Conservation (phyloP, 2,797 vertebrate genomes). For the Sitta carolinensis region DNA sequence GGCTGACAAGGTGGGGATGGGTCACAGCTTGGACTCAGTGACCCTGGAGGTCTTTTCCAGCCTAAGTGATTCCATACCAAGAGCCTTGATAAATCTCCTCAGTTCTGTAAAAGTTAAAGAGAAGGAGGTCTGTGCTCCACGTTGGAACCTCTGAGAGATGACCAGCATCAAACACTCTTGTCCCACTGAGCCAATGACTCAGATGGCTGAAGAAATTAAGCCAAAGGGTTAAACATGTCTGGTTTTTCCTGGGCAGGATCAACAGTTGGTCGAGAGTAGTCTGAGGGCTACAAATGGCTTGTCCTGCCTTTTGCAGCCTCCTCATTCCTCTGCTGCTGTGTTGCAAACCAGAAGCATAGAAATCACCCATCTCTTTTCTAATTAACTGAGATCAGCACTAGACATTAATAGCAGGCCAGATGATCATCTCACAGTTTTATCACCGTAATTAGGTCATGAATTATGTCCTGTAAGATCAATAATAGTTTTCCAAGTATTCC, state of each 20-base stretch:
- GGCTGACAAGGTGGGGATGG: not conserved
- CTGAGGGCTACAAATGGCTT: not conserved
- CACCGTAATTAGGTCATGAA: constrained; percentile 67
- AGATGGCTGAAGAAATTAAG: not conserved
- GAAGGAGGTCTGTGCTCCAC: not conserved
- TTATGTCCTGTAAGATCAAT: constrained; percentile 56
- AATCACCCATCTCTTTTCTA: constrained; percentile 37
- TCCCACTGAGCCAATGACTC: not conserved
- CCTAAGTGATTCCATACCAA: not conserved
- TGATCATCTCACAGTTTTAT: constrained; percentile 31
- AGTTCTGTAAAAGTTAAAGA: not conserved
- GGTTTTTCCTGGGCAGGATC: constrained; percentile 46
- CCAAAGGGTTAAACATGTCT: constrained; percentile 13
- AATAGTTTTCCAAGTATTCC: constrained; percentile 63
- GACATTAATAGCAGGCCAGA: constrained; percentile 45
- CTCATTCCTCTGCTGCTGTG: constrained; percentile 38
- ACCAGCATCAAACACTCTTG: not conserved
- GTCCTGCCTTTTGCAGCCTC: constrained; percentile 24
- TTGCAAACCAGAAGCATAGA: constrained; percentile 44
- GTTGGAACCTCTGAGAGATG: not conserved
- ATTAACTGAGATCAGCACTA: constrained; percentile 53
- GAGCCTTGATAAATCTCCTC: not conserved
- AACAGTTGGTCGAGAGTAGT: not conserved
- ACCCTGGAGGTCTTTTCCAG: not conserved
- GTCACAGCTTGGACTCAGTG: fast-evolving